Base-by-base conservation (phyloP, 1,140 invertebrate species). In the Camponotus vicinus region DNA sequence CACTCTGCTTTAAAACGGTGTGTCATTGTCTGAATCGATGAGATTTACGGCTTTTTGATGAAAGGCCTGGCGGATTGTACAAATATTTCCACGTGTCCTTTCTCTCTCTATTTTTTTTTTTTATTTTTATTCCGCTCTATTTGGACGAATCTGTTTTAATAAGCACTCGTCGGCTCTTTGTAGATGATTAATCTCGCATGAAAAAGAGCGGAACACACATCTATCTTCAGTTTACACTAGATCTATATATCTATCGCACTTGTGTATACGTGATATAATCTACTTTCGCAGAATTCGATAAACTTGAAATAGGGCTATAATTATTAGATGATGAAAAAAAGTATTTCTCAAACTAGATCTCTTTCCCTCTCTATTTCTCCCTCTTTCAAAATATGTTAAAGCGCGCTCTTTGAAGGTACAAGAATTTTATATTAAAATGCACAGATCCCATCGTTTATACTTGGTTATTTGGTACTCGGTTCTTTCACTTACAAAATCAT, bases 11-110 rank as follows among this genome's bases (percentile, higher is more conserved):
- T 40, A 88, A 89, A 88, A 85, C 64, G 64, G 57, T 89, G 70
- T 86, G 55, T 64, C 67, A 85, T 89, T 85, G 86, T 64, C 40
- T 71, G 67, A 85, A 85, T 85, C 86, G 86, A 84, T 78, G 55
- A 76, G 86, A 88, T 79, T 83, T 88, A 85, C 80, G 64, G 42
- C 34, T 85, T 71, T 69, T 11, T n/a, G 49, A 27, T 84, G 73
- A 85, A 88, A 88, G 84, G 64, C 67, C 70, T 61, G 67, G 52
- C 49, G 55, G 80, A 79, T 85, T 88, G 76, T 71, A 76, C 78
- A 52, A 78, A 67, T 66, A 75, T 42, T 83, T 75, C 63, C 55
- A 37, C 5, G 4, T 71, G 40, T 66, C 42, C 76, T 34, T 45
- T 42, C 13, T 32, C 21, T 21, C 21, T 21, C 21, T 21, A 21